These are phyloP conservation scores for Crotalus helleri DNA, from an alignment of 2,113 vertebrate genomes.

Conservation along the genomic window DNA sequence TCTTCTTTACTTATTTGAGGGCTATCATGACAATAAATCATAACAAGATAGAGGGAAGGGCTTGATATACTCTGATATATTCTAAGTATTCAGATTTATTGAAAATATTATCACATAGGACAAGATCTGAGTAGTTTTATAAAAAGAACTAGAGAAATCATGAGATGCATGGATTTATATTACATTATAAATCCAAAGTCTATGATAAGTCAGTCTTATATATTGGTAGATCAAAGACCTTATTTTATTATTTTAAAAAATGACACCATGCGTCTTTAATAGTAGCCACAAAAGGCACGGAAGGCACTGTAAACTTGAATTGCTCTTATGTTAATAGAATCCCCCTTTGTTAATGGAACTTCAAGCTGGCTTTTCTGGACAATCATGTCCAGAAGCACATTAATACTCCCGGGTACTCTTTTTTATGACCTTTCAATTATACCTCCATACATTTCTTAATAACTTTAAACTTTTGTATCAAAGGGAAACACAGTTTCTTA, in stretches of 20 bases:
- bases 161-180: background rate
- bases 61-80: background rate
- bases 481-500: slow-evolving; percentile 43
- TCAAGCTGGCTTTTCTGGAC: background rate
- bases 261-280: background rate
- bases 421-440: slow-evolving; percentile 20
- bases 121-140: background rate
- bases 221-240: slow-evolving; percentile 10
- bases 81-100: slow-evolving; percentile 16
- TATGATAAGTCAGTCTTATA: background rate
- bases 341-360: background rate
- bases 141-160: background rate
- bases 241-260: slow-evolving; percentile 1
- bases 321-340: background rate
- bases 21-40: background rate
- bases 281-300: background rate
- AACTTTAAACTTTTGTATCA: slow-evolving; percentile 51
- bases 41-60: background rate
- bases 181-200: background rate
- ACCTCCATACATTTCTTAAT: slow-evolving; percentile 7
- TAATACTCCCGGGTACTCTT: slow-evolving; percentile 11
- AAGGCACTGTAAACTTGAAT: slow-evolving; percentile 11
- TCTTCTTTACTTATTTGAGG: background rate
- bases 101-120: slow-evolving; percentile 12
- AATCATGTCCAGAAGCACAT: background rate